phyloP scores from a whole-genome alignment of 2,797 vertebrate species.

The Ctenopoma kingsleyae region DNA sequence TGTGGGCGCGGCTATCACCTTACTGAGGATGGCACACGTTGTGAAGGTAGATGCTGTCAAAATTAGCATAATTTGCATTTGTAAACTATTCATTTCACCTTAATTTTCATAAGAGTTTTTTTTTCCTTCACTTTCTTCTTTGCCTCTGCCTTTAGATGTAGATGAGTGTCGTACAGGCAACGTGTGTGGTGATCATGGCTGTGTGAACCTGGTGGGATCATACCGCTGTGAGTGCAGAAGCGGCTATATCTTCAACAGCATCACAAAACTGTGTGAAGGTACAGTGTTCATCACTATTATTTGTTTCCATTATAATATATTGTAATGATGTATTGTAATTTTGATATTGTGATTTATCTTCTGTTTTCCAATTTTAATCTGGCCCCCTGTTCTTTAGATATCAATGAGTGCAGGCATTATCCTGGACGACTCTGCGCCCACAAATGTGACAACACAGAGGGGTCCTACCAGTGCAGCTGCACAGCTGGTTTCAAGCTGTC shows the following conservation, averaged over 20 bases:
- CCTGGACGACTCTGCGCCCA: conserved; percentile 90
- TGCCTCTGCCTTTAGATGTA: conserved; percentile 80
- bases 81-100: neutral
- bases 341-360: neutral
- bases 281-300: neutral
- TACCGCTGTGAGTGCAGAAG: conserved; percentile 90
- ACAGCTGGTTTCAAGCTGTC: conserved; percentile 89
- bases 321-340: neutral
- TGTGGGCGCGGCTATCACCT: conserved; percentile 92
- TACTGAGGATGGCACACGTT: conserved; percentile 87
- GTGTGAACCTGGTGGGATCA: conserved; percentile 89
- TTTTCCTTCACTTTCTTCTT: neutral
- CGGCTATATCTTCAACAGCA: conserved; percentile 89
- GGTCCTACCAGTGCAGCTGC: conserved; percentile 92
- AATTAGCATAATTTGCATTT: fast-evolving
- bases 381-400: conserved; percentile 76
- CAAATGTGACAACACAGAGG: conserved; percentile 91
- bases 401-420: conserved; percentile 91
- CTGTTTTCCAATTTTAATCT: too few species aligned
- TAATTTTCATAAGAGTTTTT: too few species aligned
- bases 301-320: neutral
- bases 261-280: conserved; percentile 90
- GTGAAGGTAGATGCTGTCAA: conserved; percentile 81
- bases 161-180: conserved; percentile 87
- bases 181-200: conserved; percentile 86